A percentile compares a stretch with the other conserved stretches of the same genome.
Conservation (phyloP, 92 coral and sea anemone genomes). For the Zoanthus sansibaricus region DNA sequence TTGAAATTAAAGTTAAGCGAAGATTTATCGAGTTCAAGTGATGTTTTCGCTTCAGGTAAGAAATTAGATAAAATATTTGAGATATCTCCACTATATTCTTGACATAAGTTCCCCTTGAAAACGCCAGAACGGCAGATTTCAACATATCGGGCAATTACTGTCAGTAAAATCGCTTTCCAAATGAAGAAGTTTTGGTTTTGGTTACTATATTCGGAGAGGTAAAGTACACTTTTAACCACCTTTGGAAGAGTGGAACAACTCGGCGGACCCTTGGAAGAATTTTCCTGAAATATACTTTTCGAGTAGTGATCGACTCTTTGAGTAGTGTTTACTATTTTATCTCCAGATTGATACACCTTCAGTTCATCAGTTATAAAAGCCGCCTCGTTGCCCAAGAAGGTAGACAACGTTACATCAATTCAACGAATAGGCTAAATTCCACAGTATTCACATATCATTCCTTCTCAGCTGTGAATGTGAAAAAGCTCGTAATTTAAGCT, state of each 20-base stretch:
- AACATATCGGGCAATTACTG: too few relatives aligned
- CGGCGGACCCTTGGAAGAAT: background rate
- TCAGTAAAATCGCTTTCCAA: too few relatives aligned
- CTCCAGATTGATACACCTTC: slow-evolving; percentile 51
- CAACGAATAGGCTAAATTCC: slow-evolving; percentile 47
- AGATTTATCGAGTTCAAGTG: too few relatives aligned
- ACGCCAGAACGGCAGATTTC: too few relatives aligned
- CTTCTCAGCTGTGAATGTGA: slow-evolving; percentile 50
- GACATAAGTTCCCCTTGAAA: too few relatives aligned
- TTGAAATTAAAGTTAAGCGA: too few relatives aligned
- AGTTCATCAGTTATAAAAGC: slow-evolving; percentile 56
- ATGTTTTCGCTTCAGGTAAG: too few relatives aligned
- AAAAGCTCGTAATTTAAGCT: slow-evolving; percentile 53
- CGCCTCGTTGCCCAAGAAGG: slow-evolving; percentile 51
- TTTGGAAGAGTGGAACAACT: background rate
- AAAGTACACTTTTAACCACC: slow-evolving; percentile 8
- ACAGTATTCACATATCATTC: slow-evolving; percentile 17
- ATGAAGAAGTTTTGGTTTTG: too few relatives aligned
- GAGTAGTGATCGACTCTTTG: slow-evolving; percentile 1
- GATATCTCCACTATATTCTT: too few relatives aligned
- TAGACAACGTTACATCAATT: slow-evolving; percentile 53
- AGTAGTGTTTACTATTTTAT: slow-evolving; percentile 11
- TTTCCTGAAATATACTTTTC: background rate
- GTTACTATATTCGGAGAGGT: background rate
- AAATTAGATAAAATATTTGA: too few relatives aligned